Conservation (phyloP, 1,140 invertebrate species). For the Zophobas morio region DNA sequence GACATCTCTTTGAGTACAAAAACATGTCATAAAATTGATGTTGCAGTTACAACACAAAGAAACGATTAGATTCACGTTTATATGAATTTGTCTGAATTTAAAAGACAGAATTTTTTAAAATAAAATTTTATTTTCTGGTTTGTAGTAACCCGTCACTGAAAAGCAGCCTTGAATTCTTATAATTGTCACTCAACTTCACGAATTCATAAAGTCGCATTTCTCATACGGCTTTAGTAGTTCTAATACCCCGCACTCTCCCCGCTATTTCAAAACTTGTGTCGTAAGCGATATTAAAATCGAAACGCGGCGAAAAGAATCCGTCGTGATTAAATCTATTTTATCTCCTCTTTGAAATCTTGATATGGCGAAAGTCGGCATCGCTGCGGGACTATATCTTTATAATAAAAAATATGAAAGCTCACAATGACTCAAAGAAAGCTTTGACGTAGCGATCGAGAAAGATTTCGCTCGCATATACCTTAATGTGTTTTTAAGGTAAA, state of each 20-base stretch:
- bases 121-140: too few relatives aligned
- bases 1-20: too few relatives aligned
- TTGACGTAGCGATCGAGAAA: not conserved
- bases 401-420: not conserved
- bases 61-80: too few relatives aligned
- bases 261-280: not conserved
- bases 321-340: slow-evolving; percentile 8
- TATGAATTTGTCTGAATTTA: too few relatives aligned
- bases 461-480: not conserved
- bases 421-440: not conserved
- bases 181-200: too few relatives aligned
- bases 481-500: not conserved
- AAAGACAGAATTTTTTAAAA: too few relatives aligned
- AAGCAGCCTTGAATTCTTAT: too few relatives aligned
- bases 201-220: not conserved
- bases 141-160: too few relatives aligned
- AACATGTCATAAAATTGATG: too few relatives aligned
- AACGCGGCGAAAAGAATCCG: slow-evolving; percentile 4
- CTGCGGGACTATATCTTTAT: not conserved
- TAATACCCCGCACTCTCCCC: not conserved
- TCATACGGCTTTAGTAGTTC: not conserved
- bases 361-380: not conserved
- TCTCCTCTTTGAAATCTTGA: slow-evolving; percentile 1
- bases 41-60: too few relatives aligned
- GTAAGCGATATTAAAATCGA: slow-evolving; percentile 23